These are phyloP conservation scores for Drosophila seclusa DNA, from an alignment of 2,888 invertebrate genomes.

Conservation along the genomic window DNA sequence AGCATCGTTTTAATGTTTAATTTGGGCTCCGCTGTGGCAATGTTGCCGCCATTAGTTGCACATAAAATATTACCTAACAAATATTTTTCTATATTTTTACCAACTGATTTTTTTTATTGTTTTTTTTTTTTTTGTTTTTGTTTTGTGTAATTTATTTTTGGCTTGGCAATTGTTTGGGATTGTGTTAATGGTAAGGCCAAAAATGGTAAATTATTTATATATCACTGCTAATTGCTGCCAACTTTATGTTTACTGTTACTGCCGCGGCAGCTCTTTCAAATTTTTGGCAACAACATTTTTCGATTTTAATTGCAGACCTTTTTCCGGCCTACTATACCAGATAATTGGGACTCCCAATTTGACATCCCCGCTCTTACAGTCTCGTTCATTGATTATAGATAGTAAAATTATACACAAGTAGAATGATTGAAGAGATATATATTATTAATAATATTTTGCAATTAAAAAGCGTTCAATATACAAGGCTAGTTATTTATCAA, in stretches of 20 bases:
- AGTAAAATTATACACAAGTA: too few relatives aligned
- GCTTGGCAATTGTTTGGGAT: constrained; percentile 43
- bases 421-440: background rate
- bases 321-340: constrained; percentile 24
- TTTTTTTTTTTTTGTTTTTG: constrained; percentile 1
- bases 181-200: constrained; percentile 73
- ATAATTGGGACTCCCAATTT: too few relatives aligned
- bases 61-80: constrained; percentile 43
- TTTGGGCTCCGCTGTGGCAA: constrained; percentile 66
- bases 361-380: background rate
- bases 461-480: background rate
- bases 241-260: constrained; percentile 68
- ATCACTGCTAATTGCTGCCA: constrained; percentile 70
- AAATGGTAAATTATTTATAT: constrained; percentile 70
- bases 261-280: constrained; percentile 27
- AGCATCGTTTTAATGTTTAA: constrained; percentile 78
- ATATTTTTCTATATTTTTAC: constrained; percentile 17
- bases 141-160: constrained; percentile 35
- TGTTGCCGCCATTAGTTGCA: constrained; percentile 52
- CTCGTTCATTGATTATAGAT: too few relatives aligned
- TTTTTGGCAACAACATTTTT: constrained; percentile 72
- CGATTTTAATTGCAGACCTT: constrained; percentile 71
- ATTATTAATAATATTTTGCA: background rate
- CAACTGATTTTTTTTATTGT: background rate
- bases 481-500: background rate